Evolutionary conservation across 2,113 vertebrate species (phyloP).

Genomic region (Gasterosteus nipponicus): DNA sequence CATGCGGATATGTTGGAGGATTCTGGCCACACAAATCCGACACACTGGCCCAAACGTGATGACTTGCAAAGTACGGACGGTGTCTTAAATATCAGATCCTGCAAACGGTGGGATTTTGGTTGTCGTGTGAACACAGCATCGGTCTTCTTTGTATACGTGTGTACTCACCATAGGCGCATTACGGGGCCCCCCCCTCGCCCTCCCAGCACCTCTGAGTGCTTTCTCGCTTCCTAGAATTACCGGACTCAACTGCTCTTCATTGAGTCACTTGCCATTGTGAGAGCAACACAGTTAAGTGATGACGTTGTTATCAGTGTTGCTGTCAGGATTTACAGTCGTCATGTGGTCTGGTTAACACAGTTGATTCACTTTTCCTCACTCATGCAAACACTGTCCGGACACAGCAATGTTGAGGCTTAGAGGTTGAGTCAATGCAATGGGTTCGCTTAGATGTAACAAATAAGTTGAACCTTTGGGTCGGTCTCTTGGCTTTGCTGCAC

Average conservation of each 20-base stretch:
- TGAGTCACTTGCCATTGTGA: background rate
- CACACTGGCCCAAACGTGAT: background rate
- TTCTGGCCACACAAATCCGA: background rate
- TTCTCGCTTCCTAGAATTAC: background rate
- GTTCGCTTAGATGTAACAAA: background rate
- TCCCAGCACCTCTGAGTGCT: background rate
- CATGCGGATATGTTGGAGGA: background rate
- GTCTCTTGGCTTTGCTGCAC: constrained; percentile 24
- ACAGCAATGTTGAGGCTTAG: background rate
- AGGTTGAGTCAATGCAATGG: background rate
- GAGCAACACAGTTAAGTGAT: no score
- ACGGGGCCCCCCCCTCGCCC: background rate
- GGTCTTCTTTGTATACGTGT: background rate
- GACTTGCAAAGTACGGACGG: background rate
- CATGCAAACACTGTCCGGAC: background rate
- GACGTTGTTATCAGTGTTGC: background rate
- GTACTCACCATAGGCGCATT: background rate
- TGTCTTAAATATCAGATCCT: background rate
- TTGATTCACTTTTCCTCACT: background rate
- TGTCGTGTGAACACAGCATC: background rate
- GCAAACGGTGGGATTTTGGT: background rate
- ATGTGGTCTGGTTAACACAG: background rate
- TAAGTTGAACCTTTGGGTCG: constrained; percentile 32
- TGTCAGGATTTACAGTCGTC: background rate
- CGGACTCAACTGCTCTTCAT: background rate